A percentile compares a stretch with the other conserved stretches of the same genome.
Evolutionary conservation across 2,113 vertebrate genomes (phyloP).

Genomic region (Lanius ludovicianus): DNA sequence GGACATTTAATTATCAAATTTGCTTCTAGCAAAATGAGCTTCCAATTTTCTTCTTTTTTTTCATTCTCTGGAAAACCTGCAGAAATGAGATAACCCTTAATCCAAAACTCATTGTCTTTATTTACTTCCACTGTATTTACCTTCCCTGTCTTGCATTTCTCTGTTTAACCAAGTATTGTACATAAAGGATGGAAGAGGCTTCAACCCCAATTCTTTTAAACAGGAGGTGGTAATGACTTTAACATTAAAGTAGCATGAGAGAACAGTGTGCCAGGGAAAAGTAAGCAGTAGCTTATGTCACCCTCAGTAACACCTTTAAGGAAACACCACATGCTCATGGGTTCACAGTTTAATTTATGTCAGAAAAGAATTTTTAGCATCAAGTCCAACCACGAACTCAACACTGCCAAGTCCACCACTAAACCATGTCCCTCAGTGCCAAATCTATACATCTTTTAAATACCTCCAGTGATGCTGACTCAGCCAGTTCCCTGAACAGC

Average conservation of each 20-base stretch:
- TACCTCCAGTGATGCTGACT: background rate
- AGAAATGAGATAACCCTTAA: conserved; percentile 37
- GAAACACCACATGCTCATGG: background rate
- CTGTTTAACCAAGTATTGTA: background rate
- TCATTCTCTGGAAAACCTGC: background rate
- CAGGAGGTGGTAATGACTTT: background rate
- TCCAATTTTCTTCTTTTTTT: background rate
- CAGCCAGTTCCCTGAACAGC: background rate
- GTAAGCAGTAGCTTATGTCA: background rate
- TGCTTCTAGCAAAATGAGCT: background rate
- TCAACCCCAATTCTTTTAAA: background rate
- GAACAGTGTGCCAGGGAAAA: background rate
- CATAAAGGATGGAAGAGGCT: background rate
- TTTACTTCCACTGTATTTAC: background rate
- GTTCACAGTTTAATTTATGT: background rate
- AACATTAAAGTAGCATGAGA: background rate
- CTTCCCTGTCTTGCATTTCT: background rate
- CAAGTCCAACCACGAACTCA: background rate
- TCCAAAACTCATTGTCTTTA: background rate
- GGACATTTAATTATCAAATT: background rate
- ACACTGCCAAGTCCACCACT: background rate
- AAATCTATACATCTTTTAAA: background rate
- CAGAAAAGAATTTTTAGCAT: background rate
- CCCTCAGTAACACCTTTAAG: background rate
- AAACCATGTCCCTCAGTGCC: background rate